Evolutionary conservation across 92 coral and sea anemone species (phyloP).

Genomic region (Ricordea florida): DNA sequence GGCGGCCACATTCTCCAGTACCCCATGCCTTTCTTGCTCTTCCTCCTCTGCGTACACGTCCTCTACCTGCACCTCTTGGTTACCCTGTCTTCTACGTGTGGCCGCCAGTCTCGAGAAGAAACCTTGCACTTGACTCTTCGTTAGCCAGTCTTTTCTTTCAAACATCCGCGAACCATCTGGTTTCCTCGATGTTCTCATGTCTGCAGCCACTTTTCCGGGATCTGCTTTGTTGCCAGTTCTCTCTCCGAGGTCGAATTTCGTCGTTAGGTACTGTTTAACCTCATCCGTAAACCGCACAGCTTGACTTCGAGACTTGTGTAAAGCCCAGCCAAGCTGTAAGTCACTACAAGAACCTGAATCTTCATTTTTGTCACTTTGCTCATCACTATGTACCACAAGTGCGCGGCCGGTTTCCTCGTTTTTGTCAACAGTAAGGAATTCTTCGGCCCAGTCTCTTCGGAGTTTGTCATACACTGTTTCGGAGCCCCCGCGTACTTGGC

Average conservation of each 20-base stretch:
- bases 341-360: neutral
- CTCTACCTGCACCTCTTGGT: constrained; percentile 21
- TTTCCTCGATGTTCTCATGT: constrained; percentile 45
- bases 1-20: constrained; percentile 27
- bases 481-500: neutral
- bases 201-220: constrained; percentile 42
- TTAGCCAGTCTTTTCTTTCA: constrained; percentile 40
- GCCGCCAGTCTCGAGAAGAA: constrained; percentile 43
- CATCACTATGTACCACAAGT: constrained; percentile 2
- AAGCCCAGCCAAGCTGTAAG: constrained; percentile 48
- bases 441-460: constrained; percentile 57
- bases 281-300: constrained; percentile 12
- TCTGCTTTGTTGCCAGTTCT: constrained; percentile 44
- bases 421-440: constrained; percentile 40
- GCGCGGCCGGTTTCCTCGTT: neutral
- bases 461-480: constrained; percentile 40
- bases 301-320: constrained; percentile 25
- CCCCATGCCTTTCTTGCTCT: constrained; percentile 35
- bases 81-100: constrained; percentile 21
- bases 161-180: constrained; percentile 27
- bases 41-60: constrained; percentile 34
- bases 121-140: constrained; percentile 25
- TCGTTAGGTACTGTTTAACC: constrained; percentile 27
- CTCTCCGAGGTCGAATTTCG: constrained; percentile 56
- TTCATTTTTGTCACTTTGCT: neutral